Conservation (phyloP, 2,113 vertebrate genomes). For the Lamprologus lemairii region DNA sequence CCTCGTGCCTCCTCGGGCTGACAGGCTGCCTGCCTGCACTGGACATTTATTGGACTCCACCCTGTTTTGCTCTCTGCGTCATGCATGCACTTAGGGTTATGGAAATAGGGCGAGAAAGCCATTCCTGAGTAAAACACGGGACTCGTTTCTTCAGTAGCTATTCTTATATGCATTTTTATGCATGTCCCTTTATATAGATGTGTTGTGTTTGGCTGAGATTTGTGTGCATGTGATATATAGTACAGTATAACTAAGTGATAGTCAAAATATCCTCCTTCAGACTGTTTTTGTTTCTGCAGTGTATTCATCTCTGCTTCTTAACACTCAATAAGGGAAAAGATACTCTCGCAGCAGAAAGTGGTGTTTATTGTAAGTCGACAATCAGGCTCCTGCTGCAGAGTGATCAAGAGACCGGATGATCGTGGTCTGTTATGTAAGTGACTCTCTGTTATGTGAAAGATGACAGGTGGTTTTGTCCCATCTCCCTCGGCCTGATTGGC, state of each 20-base stretch:
- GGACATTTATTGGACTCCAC: background rate
- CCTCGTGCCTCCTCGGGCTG: background rate
- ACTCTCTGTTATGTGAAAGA: background rate
- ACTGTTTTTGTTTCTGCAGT: background rate
- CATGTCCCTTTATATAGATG: rapidly evolving
- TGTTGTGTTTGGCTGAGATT: background rate
- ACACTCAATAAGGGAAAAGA: background rate
- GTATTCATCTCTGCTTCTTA: background rate
- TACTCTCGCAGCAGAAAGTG: background rate
- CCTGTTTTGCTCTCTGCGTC: background rate
- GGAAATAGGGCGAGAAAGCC: background rate
- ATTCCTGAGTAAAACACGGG: background rate
- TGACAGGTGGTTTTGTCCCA: conserved; percentile 41
- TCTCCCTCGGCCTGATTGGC: background rate
- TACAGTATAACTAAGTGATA: background rate
- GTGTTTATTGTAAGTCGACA: background rate
- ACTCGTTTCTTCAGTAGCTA: background rate
- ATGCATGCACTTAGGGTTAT: background rate
- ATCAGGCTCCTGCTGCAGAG: background rate
- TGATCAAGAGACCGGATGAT: conserved; percentile 8
- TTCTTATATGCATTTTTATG: background rate
- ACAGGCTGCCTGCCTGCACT: background rate
- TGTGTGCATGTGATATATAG: background rate
- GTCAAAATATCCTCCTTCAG: background rate
- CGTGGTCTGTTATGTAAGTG: conserved; percentile 2